phyloP scores from a whole-genome alignment of 2,797 vertebrate species.

The Sternotherus odoratus region DNA sequence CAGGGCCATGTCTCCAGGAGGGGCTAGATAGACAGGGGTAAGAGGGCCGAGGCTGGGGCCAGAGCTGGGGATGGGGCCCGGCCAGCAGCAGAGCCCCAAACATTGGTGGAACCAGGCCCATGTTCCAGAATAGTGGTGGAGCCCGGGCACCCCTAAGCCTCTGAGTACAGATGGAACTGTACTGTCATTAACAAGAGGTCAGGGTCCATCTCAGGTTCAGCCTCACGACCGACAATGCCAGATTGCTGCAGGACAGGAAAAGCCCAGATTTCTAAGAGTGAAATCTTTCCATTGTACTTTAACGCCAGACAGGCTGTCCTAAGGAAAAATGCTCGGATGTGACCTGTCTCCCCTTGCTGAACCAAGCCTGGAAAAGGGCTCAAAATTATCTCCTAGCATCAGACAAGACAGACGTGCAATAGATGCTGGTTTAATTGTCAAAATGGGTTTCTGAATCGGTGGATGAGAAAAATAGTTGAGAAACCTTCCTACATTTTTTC shows the following conservation, averaged over 20 bases:
- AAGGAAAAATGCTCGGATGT: constrained; percentile 20
- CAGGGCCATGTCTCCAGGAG: too few species aligned
- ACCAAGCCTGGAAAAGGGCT: constrained; percentile 26
- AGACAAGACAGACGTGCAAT: not conserved
- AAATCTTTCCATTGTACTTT: not conserved
- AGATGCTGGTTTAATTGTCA: constrained; percentile 14
- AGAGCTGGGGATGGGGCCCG: too few species aligned
- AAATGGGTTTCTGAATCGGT: not conserved
- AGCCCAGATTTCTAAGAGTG: constrained; percentile 2
- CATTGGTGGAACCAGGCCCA: too few species aligned
- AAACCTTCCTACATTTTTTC: constrained; percentile 3
- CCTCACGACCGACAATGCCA: not conserved
- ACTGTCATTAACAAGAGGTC: not conserved
- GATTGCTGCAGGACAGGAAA: not conserved
- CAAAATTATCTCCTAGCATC: constrained; percentile 30
- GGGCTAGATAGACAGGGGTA: too few species aligned
- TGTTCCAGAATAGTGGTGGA: too few species aligned
- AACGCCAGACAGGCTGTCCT: not conserved
- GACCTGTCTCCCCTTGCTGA: not conserved
- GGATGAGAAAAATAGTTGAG: constrained; percentile 6
- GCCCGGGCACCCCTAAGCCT: too few species aligned
- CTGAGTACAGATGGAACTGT: rapidly evolving
- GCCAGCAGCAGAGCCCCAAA: too few species aligned
- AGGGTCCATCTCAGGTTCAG: not conserved
- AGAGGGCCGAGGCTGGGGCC: too few species aligned